Evolutionary conservation across 1,140 invertebrate genomes (phyloP), one percentile per base, ranked within the genome.

Genomic region (Micrasema minimum): DNA sequence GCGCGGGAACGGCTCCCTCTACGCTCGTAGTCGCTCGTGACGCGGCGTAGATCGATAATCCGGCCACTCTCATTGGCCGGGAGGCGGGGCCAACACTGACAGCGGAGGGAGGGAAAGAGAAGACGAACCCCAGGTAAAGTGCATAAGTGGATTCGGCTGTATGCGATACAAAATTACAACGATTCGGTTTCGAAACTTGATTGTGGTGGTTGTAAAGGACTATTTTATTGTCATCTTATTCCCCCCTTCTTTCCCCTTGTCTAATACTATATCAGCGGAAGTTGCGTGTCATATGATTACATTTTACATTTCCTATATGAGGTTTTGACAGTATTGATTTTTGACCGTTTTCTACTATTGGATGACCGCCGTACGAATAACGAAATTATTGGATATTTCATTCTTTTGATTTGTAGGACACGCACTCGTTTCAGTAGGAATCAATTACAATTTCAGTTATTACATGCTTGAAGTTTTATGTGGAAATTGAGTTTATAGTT

Each of bases 131-230:
- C 53, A 10, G 14, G 20, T 23, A 50, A 53, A 59, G 26, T 23
- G 67, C 41, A 55, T 55, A 66, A 71, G 69, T 71, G 69, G 69
- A 59, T 71, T 71, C 64, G 69, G 69, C 18, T 71, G 69, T 71
- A 66, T 66, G 53, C 66, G 62, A 71, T 66, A 71, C 61, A 59
- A 71, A 71, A 71, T 71, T 71, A 71, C 69, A 71, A 65, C 61
- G 62, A 66, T 57, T 66, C 69, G 69, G 69, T 65, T 71, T 65
- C 26, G 69, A 71, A 66, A 71, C 61, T 71, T 66, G 69, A 71
- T 71, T 71, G 69, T 59, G 62, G 62, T 48, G 59, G 50, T 69
- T 69, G 31, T 31, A 43, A 45, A 61, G 35, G 69, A 37, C 53
- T 65, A 37, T 12, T 65, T 62, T 61, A 71, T 71, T 71, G 61